Base-by-base conservation (phyloP, 2,113 vertebrate genomes). In the Hippocampus abdominalis region DNA sequence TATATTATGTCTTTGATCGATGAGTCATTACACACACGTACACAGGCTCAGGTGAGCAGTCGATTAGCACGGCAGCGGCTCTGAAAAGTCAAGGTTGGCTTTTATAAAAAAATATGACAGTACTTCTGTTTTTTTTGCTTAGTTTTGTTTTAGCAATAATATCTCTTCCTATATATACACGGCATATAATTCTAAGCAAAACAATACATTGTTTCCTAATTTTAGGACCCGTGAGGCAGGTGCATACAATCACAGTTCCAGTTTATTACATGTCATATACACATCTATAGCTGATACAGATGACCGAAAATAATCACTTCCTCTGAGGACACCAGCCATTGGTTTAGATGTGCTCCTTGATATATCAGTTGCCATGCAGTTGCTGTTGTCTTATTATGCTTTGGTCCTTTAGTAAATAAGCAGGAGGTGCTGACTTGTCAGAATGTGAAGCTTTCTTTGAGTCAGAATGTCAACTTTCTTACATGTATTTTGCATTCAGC, bases 1-100 rank as follows among this genome's bases (percentile, higher is more conserved):
- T 23, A 64, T 64, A 36, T 70, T 13, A 49, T 77, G 64, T 56
- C 42, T 39, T 62, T 78, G 75, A 81, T 65, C 73, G 71, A 83
- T 79, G 82, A 62, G 77, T 73, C 46, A 69, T 60, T 65, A 44
- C 48, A 69, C 20, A 21, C 54, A 64, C 32, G 60, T 46, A 64
- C 60, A 69, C 69, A 32, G 69, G 63, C 15, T 59, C 10, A 32
- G 61, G 27, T 73, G 68, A 86, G 68, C 36, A 76, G 66, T 82
- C 79, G 74, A 74, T 76, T 70, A 61, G 61, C 29, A 60, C 36
- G 18, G 42, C 66, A 73, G 16, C 63, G 21, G 44, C 39, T 57
- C 54, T 20, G 59, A 21, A 60, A 16, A 5, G 27, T 69, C 36
- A 74, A 20, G 13, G n/a, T 54, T 2, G 8, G 15, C 13, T 42